Base-by-base conservation (phyloP, 2,888 invertebrate genomes). In the Agonopterix subpropinquella region DNA sequence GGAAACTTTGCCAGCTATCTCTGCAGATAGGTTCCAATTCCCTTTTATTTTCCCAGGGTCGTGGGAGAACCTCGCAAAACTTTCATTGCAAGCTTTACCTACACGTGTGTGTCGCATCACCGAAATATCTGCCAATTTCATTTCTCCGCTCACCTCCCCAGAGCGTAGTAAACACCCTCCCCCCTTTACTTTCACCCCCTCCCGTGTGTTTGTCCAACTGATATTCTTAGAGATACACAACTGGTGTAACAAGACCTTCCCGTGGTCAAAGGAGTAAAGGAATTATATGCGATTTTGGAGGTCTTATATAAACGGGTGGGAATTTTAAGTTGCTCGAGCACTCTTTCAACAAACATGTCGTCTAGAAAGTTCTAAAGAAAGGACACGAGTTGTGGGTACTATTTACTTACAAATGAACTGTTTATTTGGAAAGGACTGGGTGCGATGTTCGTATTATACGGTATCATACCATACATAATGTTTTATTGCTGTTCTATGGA, bases 121-220 rank as follows among this genome's bases (percentile, higher is more conserved):
- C 77, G 80, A 82, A 85, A 85, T 85, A 85, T 86, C 81, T 78
- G 73, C 80, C 84, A 85, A 85, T 86, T 85, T 87, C 84, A 85
- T 87, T 83, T 81, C 83, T 80, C 70, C 75, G 67, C 72, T 72
- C 68, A 64, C 75, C 83, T 87, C 87, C 85, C 86, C 66, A 54
- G 87, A 82, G 85, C 76, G 76, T 74, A 77, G 83, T 85, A 84
- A 86, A 84, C 80, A 83, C 80, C 76, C 69, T 70, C 76, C 65
- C 67, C 62, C 57, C 58, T 66, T 70, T 59, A 60, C 65, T 66
- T 67, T 64, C 59, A 58, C 67, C 57, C 57, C 56, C 66, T 64
- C 64, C 61, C 62, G 61, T 64, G 68, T 65, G 65, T 47, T 81
- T 78, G 82, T 80, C 77, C 80, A 74, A 82, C 80, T 76, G 75